Evolutionary conservation across 2,888 invertebrate genomes (phyloP).

Genomic region (Drosophila bunnanda): DNA sequence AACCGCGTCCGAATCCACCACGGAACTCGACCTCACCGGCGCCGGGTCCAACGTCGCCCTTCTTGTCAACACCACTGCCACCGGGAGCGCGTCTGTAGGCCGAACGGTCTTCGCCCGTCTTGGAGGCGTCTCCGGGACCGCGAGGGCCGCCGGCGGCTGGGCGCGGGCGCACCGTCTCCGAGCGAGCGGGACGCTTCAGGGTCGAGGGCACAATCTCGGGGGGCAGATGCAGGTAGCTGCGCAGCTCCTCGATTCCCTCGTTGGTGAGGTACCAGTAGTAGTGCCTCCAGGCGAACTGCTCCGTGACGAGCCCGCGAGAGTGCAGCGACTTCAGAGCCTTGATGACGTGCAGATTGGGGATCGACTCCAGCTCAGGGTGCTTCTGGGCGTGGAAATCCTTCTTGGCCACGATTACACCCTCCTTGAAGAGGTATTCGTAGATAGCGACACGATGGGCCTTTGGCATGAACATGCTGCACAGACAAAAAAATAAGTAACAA

Average conservation of each 20-base stretch:
- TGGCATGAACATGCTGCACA: slow-evolving; percentile 99
- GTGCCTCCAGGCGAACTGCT: slow-evolving; percentile 99
- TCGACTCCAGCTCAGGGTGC: slow-evolving; percentile 97
- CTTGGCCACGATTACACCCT: slow-evolving; percentile 99
- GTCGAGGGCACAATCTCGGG: slow-evolving; percentile 99
- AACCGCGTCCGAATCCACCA: slow-evolving; percentile 92
- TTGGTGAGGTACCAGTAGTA: slow-evolving; percentile 99
- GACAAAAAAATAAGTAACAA: slow-evolving; percentile 45
- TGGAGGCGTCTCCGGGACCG: slow-evolving; percentile 88
- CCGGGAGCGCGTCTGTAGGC: slow-evolving; percentile 93
- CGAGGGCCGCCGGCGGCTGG: slow-evolving; percentile 88
- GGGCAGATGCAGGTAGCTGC: slow-evolving; percentile 97
- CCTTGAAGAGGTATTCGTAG: slow-evolving; percentile 99
- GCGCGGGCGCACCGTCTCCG: slow-evolving; percentile 93
- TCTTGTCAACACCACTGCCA: slow-evolving; percentile 92
- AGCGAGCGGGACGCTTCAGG: slow-evolving; percentile 94
- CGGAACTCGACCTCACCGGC: slow-evolving; percentile 96
- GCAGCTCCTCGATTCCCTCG: slow-evolving; percentile 98
- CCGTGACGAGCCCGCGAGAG: slow-evolving; percentile 98
- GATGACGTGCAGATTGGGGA: slow-evolving; percentile 99
- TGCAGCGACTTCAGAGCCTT: slow-evolving; percentile 98
- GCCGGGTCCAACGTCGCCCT: slow-evolving; percentile 98
- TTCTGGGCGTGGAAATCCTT: slow-evolving; percentile 99
- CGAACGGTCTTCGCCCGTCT: slow-evolving; percentile 92
- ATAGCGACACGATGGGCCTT: slow-evolving; percentile 98